A percentile compares a stretch with the other conserved stretches of the same genome.
Evolutionary conservation across 2,797 vertebrate species (phyloP).

Genomic region (Numenius phaeopus): DNA sequence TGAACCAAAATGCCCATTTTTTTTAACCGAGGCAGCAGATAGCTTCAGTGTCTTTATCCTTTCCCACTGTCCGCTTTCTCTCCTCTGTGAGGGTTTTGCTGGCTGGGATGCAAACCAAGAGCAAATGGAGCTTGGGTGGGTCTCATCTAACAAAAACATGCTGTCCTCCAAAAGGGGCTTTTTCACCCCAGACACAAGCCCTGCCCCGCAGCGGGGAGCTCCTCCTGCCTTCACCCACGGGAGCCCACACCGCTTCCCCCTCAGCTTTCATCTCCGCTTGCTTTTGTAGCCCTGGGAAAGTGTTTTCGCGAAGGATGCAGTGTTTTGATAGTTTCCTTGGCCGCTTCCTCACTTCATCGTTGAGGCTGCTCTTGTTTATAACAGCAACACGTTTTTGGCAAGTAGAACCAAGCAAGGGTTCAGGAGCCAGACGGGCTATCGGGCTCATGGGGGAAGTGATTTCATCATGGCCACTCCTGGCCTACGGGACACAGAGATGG

Average conservation of each 20-base stretch:
- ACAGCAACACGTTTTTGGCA: slow-evolving; percentile 26
- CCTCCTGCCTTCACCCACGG: background rate
- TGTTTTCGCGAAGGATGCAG: background rate
- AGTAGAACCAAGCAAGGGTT: background rate
- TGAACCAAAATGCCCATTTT: background rate
- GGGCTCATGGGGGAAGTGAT: background rate
- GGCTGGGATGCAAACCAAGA: background rate
- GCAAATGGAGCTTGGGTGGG: background rate
- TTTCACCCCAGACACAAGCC: background rate
- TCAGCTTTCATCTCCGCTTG: slow-evolving; percentile 40
- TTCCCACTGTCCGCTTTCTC: background rate
- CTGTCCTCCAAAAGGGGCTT: background rate
- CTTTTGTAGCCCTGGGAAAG: slow-evolving; percentile 52
- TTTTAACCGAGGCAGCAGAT: background rate
- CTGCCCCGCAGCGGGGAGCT: background rate
- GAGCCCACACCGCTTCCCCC: background rate
- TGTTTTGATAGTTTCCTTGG: slow-evolving; percentile 41
- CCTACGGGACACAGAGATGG: background rate
- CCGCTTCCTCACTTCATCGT: slow-evolving; percentile 1
- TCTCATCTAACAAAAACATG: background rate
- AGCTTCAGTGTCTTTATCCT: background rate
- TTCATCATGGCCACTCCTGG: background rate
- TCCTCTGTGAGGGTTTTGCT: background rate
- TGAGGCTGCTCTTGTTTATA: slow-evolving; percentile 25
- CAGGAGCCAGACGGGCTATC: background rate